Base-by-base conservation (phyloP, 2,888 invertebrate genomes). In the Eristalis tenax region DNA sequence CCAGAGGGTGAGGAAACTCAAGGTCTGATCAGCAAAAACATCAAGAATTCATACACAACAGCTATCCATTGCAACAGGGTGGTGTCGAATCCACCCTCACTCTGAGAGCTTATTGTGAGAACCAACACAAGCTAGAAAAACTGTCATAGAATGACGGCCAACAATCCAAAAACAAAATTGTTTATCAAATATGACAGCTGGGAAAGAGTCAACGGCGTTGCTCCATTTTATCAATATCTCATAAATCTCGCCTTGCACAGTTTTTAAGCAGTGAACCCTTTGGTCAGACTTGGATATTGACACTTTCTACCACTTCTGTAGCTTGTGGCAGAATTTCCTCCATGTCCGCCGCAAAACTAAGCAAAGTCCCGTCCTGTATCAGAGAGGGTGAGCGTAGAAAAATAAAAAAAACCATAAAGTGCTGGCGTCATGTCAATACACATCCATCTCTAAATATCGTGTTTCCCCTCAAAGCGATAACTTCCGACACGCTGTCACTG, bases 401-500 rank as follows among this genome's bases (percentile, higher is more conserved):
- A 38, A 38, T 13, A 50, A 18, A 5, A 1, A n/a, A 50, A 50
- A 18, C 50, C n/a, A 50, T 18, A 50, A 50, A 50, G 8, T 50
- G 50, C 18, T 8, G 18, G 50, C 50, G 18, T 50, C 50, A 8
- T 18, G 50, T 50, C 43, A 43, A 43, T 43, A 43, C 15, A 43
- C 43, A 43, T 50, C 18, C 50, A 43, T 40, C 40, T 40, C 40
- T 4, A 15, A 15, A 13, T 40, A 40, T 38, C 38, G 38, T 38
- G 38, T 38, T 38, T 61, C 63, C 28, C 40, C 61, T 35, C 28
- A 69, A 61, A 75, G 63, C 59, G 23, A 32, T 35, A 64, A 64
- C 77, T 77, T 77, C 68, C 35, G 38, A 28, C 57, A 35, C 61
- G 28, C 75, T 65, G 65, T 59, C 64, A 76, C 28, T 35, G 57